Conservation (phyloP, 2,113 vertebrate genomes). For the Ageneiosus marmoratus region DNA sequence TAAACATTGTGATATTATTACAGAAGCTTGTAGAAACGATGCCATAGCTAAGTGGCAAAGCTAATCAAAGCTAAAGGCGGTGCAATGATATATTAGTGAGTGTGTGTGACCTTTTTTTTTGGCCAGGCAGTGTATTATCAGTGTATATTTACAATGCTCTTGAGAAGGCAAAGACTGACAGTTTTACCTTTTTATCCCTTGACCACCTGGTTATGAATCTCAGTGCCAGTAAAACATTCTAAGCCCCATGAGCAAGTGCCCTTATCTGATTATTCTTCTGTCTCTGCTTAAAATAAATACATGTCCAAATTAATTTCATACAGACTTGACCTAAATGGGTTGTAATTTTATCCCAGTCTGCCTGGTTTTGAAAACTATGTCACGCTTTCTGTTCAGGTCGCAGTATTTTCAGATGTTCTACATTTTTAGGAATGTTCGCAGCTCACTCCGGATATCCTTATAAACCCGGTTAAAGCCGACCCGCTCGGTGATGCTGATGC, state of each 20-base stretch:
- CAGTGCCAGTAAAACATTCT: no score
- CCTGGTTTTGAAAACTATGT: constrained; percentile 14
- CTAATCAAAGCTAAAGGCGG: no score
- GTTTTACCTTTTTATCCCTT: neutral
- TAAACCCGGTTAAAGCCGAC: constrained; percentile 10
- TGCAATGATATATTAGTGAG: no score
- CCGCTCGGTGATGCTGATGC: neutral
- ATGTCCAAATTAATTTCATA: neutral
- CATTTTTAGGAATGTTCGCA: neutral
- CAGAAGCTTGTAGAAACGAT: no score
- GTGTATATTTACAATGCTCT: no score
- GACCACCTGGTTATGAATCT: neutral
- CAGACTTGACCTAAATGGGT: constrained; percentile 36
- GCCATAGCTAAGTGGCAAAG: no score
- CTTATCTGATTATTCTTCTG: neutral
- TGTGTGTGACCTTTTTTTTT: no score
- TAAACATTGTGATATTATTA: no score
- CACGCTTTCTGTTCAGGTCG: neutral
- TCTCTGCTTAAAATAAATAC: neutral
- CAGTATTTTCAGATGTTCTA: constrained; percentile 26
- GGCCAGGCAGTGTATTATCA: no score
- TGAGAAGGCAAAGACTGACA: no score
- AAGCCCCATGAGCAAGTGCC: neutral
- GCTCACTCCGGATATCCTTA: neutral
- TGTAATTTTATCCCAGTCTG: constrained; percentile 29